Evolutionary conservation across 2,797 vertebrate species (phyloP), one percentile per base, ranked within the genome.

Genomic region (Botia almorhae): DNA sequence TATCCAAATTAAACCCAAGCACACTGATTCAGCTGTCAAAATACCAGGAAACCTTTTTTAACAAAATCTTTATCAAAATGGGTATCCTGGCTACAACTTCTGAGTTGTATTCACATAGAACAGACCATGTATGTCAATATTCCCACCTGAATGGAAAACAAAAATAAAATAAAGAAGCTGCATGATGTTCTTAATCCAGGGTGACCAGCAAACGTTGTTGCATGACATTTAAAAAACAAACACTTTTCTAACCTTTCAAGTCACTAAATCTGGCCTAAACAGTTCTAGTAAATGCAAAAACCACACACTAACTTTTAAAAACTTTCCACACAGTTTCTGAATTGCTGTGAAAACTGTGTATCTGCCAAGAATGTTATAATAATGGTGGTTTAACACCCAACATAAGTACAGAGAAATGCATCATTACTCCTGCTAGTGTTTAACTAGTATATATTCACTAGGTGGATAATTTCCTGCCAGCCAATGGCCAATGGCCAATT

Each of bases 101-200:
- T 64, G 23, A 14, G 19, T 46, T 46, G 43, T 46, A 46, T 60
- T 48, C 69, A 72, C n/a, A 56, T 29, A 14, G 36, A 51, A 29
- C 58, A 29, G 26, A 29, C 6, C 26, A 17, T 1, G 26, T 63
- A 6, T 63, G 6, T 6, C 14, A 63, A 58, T 19, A 46, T 26
- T 51, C 10, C 43, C 14, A 51, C 14, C n/a, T 39, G 26, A 58
- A 26, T 11, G 0, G 3, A 43, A 43, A 26, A 16, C 4, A 19
- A 7, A 53, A 74, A 29, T 23, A 3, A 7, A 68, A 78, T 60
- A n/a, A 53, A 75, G 39, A 10, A 79, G 61, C 33, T 46, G 39
- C n/a, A 69, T 51, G 29, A 43, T 23, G 14, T 33, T 33, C 4
- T 33, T 33, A 33, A 33, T 33, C 3, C 33, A 33, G 33, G 43